Evolutionary conservation across 2,113 vertebrate species (phyloP).

Genomic region (Oncorhynchus kisutch): DNA sequence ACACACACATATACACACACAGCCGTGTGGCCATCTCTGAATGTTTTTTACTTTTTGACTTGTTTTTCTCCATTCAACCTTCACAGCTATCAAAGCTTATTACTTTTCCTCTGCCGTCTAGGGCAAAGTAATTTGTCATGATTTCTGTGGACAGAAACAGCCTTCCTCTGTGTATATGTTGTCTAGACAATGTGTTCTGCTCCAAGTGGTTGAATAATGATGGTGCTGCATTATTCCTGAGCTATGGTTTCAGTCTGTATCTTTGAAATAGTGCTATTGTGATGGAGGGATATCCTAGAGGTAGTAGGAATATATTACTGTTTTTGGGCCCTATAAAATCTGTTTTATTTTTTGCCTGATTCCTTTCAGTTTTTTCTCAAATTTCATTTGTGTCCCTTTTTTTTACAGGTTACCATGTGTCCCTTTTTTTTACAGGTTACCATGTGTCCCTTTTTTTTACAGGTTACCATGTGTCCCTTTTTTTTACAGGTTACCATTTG

Average conservation of each 20-base stretch:
- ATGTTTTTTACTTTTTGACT: slow-evolving; percentile 41
- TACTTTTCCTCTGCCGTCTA: slow-evolving; percentile 45
- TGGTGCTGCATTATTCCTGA: slow-evolving; percentile 35
- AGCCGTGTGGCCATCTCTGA: slow-evolving; percentile 3
- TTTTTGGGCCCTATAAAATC: too few species aligned
- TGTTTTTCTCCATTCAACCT: slow-evolving; percentile 50
- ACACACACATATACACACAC: slow-evolving; percentile 9
- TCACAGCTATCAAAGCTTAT: slow-evolving; percentile 60
- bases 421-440: too few species aligned
- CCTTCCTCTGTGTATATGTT: slow-evolving; percentile 51
- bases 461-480: too few species aligned
- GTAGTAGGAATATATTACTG: background rate
- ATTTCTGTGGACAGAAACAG: slow-evolving; percentile 59
- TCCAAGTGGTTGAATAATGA: slow-evolving; percentile 28
- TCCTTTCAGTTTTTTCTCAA: too few species aligned
- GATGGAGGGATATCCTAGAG: background rate
- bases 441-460: too few species aligned
- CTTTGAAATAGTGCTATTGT: background rate
- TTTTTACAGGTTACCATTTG: too few species aligned
- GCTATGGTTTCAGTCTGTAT: background rate
- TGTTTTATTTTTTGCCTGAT: too few species aligned
- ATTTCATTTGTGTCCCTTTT: too few species aligned
- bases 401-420: too few species aligned
- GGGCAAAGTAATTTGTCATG: slow-evolving; percentile 68
- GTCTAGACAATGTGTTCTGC: slow-evolving; percentile 55